Evolutionary conservation across 2,797 vertebrate genomes (phyloP).

Genomic region (Sylvilagus floridanus): DNA sequence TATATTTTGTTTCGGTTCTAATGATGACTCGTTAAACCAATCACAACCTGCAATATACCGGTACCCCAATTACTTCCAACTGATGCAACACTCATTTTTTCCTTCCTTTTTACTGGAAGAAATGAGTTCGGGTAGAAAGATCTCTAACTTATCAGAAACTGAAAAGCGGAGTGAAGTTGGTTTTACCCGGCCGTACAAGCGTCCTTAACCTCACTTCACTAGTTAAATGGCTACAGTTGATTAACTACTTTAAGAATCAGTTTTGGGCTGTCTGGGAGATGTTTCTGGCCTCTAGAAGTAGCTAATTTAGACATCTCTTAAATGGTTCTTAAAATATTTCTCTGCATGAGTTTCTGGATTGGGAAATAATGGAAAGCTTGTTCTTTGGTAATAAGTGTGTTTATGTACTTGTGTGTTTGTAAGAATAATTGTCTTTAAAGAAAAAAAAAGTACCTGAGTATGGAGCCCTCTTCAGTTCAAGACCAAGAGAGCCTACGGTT

Average conservation of each 20-base stretch:
- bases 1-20: constrained; percentile 53
- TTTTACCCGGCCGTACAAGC: constrained; percentile 28
- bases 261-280: constrained; percentile 49
- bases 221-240: constrained; percentile 44
- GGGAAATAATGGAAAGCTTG: not conserved
- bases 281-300: constrained; percentile 39
- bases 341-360: constrained; percentile 52
- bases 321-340: not conserved
- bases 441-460: not conserved
- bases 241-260: constrained; percentile 40
- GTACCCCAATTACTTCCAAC: not conserved
- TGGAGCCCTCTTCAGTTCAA: constrained; percentile 1
- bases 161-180: constrained; percentile 44
- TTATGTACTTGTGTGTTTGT: constrained; percentile 64
- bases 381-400: constrained; percentile 26
- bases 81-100: not conserved
- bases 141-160: constrained; percentile 27
- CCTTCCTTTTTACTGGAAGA: not conserved
- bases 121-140: constrained; percentile 33
- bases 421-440: not conserved
- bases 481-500: not conserved
- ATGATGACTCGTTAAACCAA: constrained; percentile 57
- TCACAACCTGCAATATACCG: not conserved
- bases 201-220: constrained; percentile 37
- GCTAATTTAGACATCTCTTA: constrained; percentile 57